Evolutionary conservation across 2,113 vertebrate species (phyloP).

Genomic region (Ptychochromis oligacanthus): DNA sequence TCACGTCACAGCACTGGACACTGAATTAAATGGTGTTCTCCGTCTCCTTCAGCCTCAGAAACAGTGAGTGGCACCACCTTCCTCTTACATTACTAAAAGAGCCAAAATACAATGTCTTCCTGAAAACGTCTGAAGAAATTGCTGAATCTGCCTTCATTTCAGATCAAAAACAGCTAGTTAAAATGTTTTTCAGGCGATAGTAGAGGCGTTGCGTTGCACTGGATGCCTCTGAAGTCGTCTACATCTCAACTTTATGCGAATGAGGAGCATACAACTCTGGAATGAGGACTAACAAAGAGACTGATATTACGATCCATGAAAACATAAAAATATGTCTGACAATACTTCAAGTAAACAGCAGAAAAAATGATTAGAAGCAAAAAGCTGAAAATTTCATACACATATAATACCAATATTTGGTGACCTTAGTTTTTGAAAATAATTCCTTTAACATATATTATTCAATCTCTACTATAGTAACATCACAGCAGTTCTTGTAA

Average conservation of each 20-base stretch:
- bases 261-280: background rate
- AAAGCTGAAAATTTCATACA: background rate
- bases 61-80: background rate
- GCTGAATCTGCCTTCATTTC: background rate
- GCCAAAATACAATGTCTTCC: background rate
- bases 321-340: no score
- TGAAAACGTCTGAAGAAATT: background rate
- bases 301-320: no score
- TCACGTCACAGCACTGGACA: background rate
- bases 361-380: background rate
- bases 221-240: background rate
- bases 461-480: no score
- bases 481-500: background rate
- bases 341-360: background rate
- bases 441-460: no score
- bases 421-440: no score
- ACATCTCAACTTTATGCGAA: background rate
- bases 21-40: background rate
- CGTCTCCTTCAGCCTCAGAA: background rate
- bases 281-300: background rate
- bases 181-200: background rate
- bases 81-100: background rate
- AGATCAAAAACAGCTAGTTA: background rate
- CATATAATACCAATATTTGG: no score
- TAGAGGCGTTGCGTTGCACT: background rate